Evolutionary conservation across 2,888 invertebrate species (phyloP), one percentile per base, ranked within the genome.

Genomic region (Biston betularia): DNA sequence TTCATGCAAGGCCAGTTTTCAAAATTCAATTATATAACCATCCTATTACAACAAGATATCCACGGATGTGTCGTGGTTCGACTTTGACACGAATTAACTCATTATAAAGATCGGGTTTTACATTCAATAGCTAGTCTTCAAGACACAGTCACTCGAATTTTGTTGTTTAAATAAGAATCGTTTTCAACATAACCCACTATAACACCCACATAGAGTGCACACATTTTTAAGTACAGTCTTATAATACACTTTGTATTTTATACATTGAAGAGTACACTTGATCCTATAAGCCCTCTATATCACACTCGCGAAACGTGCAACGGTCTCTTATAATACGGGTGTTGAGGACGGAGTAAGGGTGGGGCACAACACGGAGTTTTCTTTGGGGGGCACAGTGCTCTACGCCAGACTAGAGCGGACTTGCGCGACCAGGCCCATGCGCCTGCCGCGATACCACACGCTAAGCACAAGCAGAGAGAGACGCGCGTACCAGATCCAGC

Each of bases 391-490:
- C 95, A 82, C 78, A 94, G 65, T 80, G 93, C 90, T 63, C 83
- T 82, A 5, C 94, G 90, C 95, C 96, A 96, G 90, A 96, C 95
- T 0, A 95, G 95, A 15, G 95, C 95, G 6, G 95, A 95, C 64
- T 85, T 84, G 40, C 84, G 73, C 42, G 85, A 83, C 95, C 96
- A 96, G 42, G 96, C 94, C 96, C 96, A 96, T 90, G 95, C 95
- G 0, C 95, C 95, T 97, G 58, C 96, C 84, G 96, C 95, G 59
- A 98, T 94, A 0, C 97, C 97, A 0, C 96, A 95, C 63, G 97
- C 96, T 0, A 58, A 85, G 38, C 53, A 61, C 12, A 93, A 72
- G 7, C 87, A 89, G 0, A 52, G 44, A 0, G 61, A 52, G 8
- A 38, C 55, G 82, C 91, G 93, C 45, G 89, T 82, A 94, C 95